Conservation (phyloP, 1,140 invertebrate species). For the Anagrus nilaparvatae region DNA sequence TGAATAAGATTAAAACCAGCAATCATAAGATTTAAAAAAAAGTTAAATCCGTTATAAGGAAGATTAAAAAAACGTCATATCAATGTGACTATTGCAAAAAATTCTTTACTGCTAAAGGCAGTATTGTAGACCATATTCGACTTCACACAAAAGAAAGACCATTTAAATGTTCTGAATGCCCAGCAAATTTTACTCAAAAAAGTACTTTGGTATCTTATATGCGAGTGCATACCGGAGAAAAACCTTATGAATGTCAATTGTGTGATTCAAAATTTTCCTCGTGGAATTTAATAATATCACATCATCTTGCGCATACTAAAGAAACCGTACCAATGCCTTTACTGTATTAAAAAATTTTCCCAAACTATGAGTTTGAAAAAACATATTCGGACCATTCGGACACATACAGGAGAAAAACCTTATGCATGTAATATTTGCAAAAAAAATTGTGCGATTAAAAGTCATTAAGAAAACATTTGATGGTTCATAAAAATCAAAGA, state of each 20-base stretch:
- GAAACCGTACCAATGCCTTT: slow-evolving; percentile 42
- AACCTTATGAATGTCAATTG: slow-evolving; percentile 40
- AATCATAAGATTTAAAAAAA: too few species aligned
- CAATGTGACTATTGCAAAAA: too few species aligned
- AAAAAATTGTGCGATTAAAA: slow-evolving; percentile 38
- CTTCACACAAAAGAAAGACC: too few species aligned
- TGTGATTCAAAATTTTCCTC: slow-evolving; percentile 45
- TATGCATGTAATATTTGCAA: slow-evolving; percentile 55
- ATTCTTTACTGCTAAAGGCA: too few species aligned
- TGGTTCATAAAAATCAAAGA: slow-evolving; percentile 45
- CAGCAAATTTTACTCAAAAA: too few species aligned
- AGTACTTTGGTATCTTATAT: too few species aligned
- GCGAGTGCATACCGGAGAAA: slow-evolving; percentile 38
- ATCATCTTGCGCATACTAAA: slow-evolving; percentile 37
- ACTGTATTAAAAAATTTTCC: slow-evolving; percentile 42
- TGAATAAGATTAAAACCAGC: too few species aligned
- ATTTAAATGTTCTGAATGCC: too few species aligned
- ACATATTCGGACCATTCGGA: slow-evolving; percentile 55
- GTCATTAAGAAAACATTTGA: slow-evolving; percentile 41
- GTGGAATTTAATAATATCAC: too few species aligned
- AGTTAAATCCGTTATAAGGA: too few species aligned
- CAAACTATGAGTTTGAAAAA: slow-evolving; percentile 48
- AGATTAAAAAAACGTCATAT: too few species aligned
- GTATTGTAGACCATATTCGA: too few species aligned
- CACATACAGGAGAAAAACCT: slow-evolving; percentile 57